A percentile compares a stretch with the other conserved stretches of the same genome.
Conservation (phyloP, 1,140 invertebrate species). For the Whitmania pigra region DNA sequence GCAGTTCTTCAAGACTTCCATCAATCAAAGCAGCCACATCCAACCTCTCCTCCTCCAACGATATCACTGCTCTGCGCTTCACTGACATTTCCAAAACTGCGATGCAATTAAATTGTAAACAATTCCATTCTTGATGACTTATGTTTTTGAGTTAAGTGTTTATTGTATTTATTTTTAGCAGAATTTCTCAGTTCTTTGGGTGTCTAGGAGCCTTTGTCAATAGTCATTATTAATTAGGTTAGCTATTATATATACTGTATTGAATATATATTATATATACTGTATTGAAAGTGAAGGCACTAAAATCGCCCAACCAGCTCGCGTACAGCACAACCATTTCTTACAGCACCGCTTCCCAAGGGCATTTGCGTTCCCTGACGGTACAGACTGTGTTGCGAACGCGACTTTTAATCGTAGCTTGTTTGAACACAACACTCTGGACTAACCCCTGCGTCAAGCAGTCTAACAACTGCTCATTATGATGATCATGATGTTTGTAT, state of each 20-base stretch:
- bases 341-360: too few species aligned
- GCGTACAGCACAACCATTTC: too few species aligned
- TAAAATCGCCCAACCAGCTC: background rate
- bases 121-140: background rate
- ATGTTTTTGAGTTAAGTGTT: background rate
- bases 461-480: too few species aligned
- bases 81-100: background rate
- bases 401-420: too few species aligned
- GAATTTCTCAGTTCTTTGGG: background rate
- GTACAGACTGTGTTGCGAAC: too few species aligned
- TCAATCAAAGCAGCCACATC: conserved; percentile 7
- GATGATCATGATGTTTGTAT: too few species aligned
- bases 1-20: background rate
- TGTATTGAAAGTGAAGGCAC: background rate
- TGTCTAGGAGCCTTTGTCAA: too few species aligned
- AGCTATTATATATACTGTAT: too few species aligned
- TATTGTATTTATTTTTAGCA: background rate
- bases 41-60: background rate
- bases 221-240: too few species aligned
- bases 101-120: background rate
- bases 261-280: background rate
- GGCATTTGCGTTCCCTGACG: too few species aligned
- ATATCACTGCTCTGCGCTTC: conserved; percentile 3
- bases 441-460: too few species aligned
- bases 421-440: too few species aligned